Percentiles rank a stretch among this genome's conserved stretches.
Conservation (phyloP, 1,140 invertebrate species). For the Drepana arcuata region DNA sequence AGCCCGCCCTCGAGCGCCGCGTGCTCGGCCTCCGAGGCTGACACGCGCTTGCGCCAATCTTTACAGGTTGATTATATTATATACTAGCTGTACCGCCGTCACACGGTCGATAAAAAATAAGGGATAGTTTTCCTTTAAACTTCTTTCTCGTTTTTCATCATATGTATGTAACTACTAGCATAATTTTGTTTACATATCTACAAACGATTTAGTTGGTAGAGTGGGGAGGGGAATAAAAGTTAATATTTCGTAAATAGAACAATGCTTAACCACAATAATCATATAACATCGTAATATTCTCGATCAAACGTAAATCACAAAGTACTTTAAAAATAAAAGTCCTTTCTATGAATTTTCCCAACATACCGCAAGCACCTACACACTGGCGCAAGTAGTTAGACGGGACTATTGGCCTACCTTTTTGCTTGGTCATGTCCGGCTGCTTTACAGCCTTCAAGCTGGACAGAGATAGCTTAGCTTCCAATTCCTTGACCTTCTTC, state of each 20-base stretch:
- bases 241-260: background rate
- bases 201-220: background rate
- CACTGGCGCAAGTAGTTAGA: too few species aligned
- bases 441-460: constrained; percentile 24
- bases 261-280: too few species aligned
- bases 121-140: background rate
- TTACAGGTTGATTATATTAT: background rate
- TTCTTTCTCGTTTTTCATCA: background rate
- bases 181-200: background rate
- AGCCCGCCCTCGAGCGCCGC: constrained; percentile 21
- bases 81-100: constrained; percentile 12
- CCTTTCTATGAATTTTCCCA: too few species aligned
- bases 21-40: constrained; percentile 10
- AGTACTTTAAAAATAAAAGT: background rate
- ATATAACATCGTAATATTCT: too few species aligned
- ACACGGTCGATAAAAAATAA: background rate
- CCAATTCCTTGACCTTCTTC: constrained; percentile 35
- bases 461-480: constrained; percentile 46
- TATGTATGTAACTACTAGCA: background rate
- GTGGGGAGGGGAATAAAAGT: too few species aligned
- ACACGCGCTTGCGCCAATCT: constrained; percentile 36
- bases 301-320: background rate
- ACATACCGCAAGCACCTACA: too few species aligned
- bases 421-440: constrained; percentile 30
- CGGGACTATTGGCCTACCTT: constrained; percentile 23